These are phyloP conservation scores for Achlya flavicornis DNA, from an alignment of 2,888 invertebrate species.

Conservation along the genomic window DNA sequence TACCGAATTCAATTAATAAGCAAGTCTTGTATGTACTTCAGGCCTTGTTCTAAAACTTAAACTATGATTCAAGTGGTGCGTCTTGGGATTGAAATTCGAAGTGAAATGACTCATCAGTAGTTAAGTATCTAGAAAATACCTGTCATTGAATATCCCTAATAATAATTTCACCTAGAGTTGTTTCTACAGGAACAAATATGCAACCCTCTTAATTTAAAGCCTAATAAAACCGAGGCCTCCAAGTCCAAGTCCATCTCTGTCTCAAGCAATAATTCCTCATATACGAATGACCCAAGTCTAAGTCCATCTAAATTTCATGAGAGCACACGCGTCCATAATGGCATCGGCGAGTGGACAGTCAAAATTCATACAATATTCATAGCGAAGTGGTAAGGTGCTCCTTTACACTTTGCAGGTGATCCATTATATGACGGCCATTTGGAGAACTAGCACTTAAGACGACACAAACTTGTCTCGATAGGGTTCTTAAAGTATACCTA, in stretches of 20 bases:
- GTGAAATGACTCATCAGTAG: no score
- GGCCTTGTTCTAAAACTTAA: no score
- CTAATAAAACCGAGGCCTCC: neutral
- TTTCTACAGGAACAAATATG: no score
- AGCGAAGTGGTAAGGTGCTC: constrained; percentile 11
- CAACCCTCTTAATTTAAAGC: neutral
- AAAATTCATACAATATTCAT: constrained; percentile 53
- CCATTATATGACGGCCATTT: constrained; percentile 24
- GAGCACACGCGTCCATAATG: constrained; percentile 40
- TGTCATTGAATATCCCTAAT: no score
- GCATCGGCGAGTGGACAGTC: constrained; percentile 40
- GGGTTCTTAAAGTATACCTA: neutral
- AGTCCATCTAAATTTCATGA: constrained; percentile 48
- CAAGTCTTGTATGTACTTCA: no score
- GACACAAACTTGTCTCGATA: constrained; percentile 11
- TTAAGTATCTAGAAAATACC: no score
- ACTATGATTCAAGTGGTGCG: no score
- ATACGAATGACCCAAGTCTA: constrained; percentile 20
- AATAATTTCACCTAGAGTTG: no score
- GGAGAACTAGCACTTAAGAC: neutral
- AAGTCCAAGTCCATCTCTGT: constrained; percentile 7
- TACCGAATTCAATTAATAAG: no score
- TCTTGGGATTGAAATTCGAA: no score
- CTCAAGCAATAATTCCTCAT: constrained; percentile 27
- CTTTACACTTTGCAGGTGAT: constrained; percentile 29